Evolutionary conservation across 2,113 vertebrate species (phyloP).

Genomic region (Gallinago jamesoni): DNA sequence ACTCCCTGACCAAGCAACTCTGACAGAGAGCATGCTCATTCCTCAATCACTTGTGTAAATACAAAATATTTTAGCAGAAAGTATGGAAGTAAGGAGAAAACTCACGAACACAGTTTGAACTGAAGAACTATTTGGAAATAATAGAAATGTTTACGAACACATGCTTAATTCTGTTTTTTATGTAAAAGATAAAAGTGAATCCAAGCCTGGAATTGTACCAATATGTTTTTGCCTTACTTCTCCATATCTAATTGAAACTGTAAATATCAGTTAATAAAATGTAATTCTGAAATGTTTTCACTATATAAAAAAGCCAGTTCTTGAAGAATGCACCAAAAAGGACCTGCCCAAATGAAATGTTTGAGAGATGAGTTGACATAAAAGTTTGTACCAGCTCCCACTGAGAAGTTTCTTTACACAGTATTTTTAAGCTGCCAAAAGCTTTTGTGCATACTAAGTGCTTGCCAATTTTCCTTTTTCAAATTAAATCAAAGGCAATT

Average conservation of each 20-base stretch:
- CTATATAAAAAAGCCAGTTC: background rate
- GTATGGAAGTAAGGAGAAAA: background rate
- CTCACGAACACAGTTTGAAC: background rate
- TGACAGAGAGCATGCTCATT: background rate
- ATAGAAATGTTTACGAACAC: background rate
- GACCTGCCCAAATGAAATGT: background rate
- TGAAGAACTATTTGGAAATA: background rate
- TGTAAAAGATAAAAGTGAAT: background rate
- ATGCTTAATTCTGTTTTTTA: background rate
- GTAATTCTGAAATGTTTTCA: background rate
- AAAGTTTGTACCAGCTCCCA: conserved; percentile 17
- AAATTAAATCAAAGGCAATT: background rate
- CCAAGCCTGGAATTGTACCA: background rate
- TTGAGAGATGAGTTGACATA: conserved; percentile 9
- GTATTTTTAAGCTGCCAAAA: conserved; percentile 45
- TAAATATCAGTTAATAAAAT: background rate
- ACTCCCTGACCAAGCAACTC: background rate
- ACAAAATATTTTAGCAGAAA: background rate
- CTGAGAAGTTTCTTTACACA: conserved; percentile 36
- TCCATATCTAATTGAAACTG: background rate
- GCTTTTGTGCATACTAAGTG: background rate
- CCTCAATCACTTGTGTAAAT: background rate
- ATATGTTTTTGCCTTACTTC: background rate
- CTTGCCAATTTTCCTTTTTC: conserved; percentile 13
- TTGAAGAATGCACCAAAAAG: background rate